Evolutionary conservation across 37 sponge, comb jelly and placozoan genomes (phyloP).

Genomic region (Oopsacas minuta): DNA sequence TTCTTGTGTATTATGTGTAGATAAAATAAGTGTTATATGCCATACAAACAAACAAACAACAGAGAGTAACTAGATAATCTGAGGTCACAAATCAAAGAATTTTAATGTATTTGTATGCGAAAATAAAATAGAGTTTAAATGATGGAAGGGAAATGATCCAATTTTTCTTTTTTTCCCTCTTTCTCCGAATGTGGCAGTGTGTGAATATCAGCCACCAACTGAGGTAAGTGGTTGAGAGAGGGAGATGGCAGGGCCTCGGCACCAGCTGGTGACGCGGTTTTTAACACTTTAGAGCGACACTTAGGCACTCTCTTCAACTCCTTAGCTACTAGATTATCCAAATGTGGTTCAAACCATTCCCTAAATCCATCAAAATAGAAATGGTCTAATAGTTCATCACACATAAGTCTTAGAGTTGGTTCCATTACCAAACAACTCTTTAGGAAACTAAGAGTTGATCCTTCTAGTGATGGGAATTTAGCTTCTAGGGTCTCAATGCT

Average conservation of each 20-base stretch:
- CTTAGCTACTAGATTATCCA: conserved; percentile 47
- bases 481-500: conserved; percentile 52
- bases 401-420: conserved; percentile 63
- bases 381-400: conserved; percentile 84
- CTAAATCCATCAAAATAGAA: conserved; percentile 78
- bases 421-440: conserved; percentile 83
- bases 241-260: conserved; percentile 3
- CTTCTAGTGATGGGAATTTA: conserved; percentile 37
- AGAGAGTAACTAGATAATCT: neutral
- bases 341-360: conserved; percentile 83
- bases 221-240: conserved; percentile 8
- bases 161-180: neutral
- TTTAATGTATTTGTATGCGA: neutral
- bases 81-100: neutral
- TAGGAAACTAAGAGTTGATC: conserved; percentile 54
- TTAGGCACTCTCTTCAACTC: conserved; percentile 63
- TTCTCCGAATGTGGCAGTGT: neutral
- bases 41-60: neutral
- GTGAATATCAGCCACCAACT: neutral
- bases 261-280: neutral
- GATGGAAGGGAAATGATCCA: neutral
- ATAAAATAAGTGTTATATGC: neutral
- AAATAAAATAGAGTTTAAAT: conserved; percentile 10
- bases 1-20: no score
- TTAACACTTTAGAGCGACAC: conserved; percentile 35